A percentile compares a stretch with the other conserved stretches of the same genome.
phyloP scores from a whole-genome alignment of 2,797 vertebrate genomes.

The Chelon auratus region DNA sequence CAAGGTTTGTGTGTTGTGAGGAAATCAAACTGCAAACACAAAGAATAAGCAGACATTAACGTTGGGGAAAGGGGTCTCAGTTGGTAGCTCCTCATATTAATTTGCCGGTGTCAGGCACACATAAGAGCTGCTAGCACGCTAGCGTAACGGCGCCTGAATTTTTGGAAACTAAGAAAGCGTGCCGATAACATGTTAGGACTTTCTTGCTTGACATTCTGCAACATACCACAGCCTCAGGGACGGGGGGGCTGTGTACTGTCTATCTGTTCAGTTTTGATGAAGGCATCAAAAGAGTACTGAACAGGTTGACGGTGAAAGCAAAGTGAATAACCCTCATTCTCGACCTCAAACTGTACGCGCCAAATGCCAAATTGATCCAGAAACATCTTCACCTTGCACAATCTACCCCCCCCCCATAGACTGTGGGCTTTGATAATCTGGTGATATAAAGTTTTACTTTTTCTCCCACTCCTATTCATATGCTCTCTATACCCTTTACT shows the following conservation, averaged over 20 bases:
- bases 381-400: slow-evolving; percentile 22
- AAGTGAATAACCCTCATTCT: slow-evolving; percentile 10
- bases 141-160: slow-evolving; percentile 27
- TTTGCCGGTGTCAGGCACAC: slow-evolving; percentile 2
- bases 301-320: slow-evolving; percentile 17
- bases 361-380: slow-evolving; percentile 35
- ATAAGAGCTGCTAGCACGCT: slow-evolving; percentile 3
- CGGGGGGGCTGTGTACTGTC: not conserved
- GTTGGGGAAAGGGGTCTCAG: not conserved
- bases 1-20: not conserved
- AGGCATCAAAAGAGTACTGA: slow-evolving; percentile 10
- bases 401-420: slow-evolving; percentile 1
- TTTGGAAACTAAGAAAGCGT: slow-evolving; percentile 26
- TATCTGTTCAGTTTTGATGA: not conserved
- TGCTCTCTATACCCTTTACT: slow-evolving; percentile 29
- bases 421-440: slow-evolving; percentile 39
- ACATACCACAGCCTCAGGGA: not conserved
- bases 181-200: slow-evolving; percentile 11
- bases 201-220: not conserved
- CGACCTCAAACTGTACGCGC: slow-evolving; percentile 4
- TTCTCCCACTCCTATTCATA: slow-evolving; percentile 42
- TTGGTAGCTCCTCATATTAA: not conserved
- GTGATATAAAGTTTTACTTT: slow-evolving; percentile 54
- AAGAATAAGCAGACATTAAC: slow-evolving; percentile 6
- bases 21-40: slow-evolving; percentile 14